Evolutionary conservation across 1,140 invertebrate genomes (phyloP).

Genomic region (Coboldia fuscipes): DNA sequence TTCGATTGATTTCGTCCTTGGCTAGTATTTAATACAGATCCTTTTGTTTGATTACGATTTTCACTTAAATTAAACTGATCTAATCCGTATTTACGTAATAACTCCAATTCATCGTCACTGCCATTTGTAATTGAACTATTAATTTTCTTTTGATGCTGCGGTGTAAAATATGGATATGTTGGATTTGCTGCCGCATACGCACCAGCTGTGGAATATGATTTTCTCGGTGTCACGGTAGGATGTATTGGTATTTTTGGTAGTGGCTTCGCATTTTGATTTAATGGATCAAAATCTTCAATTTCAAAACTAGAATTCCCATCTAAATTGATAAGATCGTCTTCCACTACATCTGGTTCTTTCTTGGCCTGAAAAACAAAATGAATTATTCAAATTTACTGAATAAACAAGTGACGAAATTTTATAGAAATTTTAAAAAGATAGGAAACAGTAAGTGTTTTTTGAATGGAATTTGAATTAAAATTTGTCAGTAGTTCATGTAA

Average conservation of each 20-base stretch:
- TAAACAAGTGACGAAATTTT: not conserved
- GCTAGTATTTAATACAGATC: no score
- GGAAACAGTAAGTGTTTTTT: not conserved
- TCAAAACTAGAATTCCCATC: constrained; percentile 19
- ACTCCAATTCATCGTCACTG: constrained; percentile 24
- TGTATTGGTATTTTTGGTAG: constrained; percentile 8
- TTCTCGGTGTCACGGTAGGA: constrained; percentile 14
- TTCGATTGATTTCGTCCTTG: no score
- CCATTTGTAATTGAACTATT: no score
- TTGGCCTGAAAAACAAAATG: not conserved
- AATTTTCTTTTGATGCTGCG: no score
- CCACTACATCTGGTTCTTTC: not conserved
- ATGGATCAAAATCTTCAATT: constrained; percentile 19
- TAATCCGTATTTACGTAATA: constrained; percentile 30
- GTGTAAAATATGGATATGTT: constrained; percentile 32
- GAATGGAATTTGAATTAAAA: not conserved
- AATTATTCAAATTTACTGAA: no score
- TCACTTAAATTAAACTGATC: constrained; percentile 16
- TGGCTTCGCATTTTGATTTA: constrained; percentile 20
- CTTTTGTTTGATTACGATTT: no score
- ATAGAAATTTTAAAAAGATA: not conserved
- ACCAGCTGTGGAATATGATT: constrained; percentile 22
- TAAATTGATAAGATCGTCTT: constrained; percentile 17
- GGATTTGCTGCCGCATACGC: constrained; percentile 24
- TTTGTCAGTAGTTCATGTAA: no score